Conservation (phyloP, 2,113 vertebrate species). For the Boulengeromyrus knoepffleri region DNA sequence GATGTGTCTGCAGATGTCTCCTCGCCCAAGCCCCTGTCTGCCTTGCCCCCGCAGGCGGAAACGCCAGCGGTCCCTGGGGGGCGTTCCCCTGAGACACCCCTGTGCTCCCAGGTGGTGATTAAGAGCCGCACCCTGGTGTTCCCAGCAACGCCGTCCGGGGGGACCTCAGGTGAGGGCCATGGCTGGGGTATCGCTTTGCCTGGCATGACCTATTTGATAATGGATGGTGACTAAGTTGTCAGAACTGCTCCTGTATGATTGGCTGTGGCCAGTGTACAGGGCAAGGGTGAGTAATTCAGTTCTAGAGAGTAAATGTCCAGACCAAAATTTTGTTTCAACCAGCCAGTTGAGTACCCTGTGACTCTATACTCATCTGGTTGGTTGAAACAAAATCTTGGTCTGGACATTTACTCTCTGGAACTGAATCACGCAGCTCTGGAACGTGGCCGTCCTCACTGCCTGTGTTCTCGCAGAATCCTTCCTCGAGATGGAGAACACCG, state of each 20-base stretch:
- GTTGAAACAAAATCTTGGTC: not conserved
- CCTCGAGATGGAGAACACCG: slow-evolving; percentile 78
- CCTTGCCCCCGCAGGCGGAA: slow-evolving; percentile 50
- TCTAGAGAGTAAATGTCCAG: not conserved
- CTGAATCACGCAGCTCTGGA: not conserved
- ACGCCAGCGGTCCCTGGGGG: slow-evolving; percentile 49
- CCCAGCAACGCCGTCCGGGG: slow-evolving; percentile 65
- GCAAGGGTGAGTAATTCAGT: not conserved
- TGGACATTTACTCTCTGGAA: not conserved
- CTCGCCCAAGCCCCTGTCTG: slow-evolving; percentile 37
- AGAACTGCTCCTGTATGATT: not conserved
- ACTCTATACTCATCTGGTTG: not conserved
- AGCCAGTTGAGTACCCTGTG: not conserved
- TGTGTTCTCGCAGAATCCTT: slow-evolving; percentile 50
- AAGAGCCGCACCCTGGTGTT: slow-evolving; percentile 72
- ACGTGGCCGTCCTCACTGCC: not conserved
- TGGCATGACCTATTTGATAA: not conserved
- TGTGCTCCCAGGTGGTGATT: slow-evolving; percentile 64
- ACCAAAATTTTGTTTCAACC: not conserved
- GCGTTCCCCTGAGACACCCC: slow-evolving; percentile 33
- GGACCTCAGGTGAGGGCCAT: slow-evolving; percentile 70
- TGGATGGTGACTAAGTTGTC: not conserved
- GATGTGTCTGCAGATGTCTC: slow-evolving; percentile 43
- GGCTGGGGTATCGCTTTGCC: not conserved
- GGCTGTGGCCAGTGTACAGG: not conserved